Conservation (phyloP, 2,888 invertebrate species). For the Zygothrica quintamaculata region DNA sequence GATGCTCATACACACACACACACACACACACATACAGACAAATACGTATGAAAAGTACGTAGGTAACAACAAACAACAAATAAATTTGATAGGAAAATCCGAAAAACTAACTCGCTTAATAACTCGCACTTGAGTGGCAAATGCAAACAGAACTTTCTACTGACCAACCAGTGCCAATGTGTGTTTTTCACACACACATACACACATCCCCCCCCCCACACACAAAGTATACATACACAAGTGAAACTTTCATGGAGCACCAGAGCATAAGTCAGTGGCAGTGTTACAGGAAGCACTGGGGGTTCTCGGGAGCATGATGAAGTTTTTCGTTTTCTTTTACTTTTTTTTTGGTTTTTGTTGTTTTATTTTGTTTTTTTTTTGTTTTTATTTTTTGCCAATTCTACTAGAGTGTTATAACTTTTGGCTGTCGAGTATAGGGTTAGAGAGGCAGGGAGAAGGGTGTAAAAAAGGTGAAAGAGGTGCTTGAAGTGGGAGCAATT, state of each 20-base stretch:
- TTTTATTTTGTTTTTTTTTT: not conserved
- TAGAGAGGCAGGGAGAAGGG: not conserved
- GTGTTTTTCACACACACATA: not conserved
- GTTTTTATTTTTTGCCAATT: conserved; percentile 42
- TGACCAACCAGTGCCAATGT: conserved; percentile 29
- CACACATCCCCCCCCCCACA: conserved; percentile 5
- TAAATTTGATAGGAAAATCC: conserved; percentile 67
- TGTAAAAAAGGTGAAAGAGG: not conserved
- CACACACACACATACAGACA: not conserved
- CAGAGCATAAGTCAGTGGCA: not conserved
- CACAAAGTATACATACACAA: conserved; percentile 2
- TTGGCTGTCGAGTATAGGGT: conserved; percentile 25
- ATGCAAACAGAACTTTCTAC: conserved; percentile 57
- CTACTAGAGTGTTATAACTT: conserved; percentile 57
- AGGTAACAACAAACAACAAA: conserved; percentile 47
- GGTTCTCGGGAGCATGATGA: not conserved
- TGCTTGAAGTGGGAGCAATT: conserved; percentile 12
- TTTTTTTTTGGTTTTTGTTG: too few species aligned
- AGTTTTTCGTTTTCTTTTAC: not conserved
- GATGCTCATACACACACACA: not conserved
- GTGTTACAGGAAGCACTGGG: not conserved
- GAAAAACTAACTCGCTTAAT: conserved; percentile 69
- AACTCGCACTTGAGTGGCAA: conserved; percentile 66
- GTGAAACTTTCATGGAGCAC: not conserved
- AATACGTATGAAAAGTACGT: not conserved